Percentiles rank a stretch among this genome's conserved stretches.
Conservation (phyloP, 2,113 vertebrate species). For the Ivindomyrus marchei region DNA sequence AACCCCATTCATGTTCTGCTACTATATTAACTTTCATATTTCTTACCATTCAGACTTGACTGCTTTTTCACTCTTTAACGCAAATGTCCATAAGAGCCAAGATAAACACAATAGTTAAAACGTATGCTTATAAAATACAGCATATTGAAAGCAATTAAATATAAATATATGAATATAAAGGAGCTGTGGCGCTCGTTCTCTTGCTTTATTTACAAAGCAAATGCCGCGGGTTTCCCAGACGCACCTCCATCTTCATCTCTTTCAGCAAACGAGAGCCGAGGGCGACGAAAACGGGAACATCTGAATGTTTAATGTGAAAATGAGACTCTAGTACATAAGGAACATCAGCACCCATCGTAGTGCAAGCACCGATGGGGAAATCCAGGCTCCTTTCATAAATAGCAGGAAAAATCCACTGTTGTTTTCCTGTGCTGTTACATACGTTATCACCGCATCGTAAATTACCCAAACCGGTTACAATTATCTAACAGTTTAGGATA, state of each 20-base stretch:
- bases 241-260: neutral
- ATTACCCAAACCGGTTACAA: neutral
- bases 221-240: neutral
- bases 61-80: neutral
- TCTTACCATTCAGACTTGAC: neutral
- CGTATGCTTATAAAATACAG: neutral
- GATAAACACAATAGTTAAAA: neutral
- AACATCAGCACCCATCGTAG: neutral
- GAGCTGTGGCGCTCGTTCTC: neutral
- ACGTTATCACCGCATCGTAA: neutral
- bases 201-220: neutral
- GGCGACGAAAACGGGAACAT: neutral
- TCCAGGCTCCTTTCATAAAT: neutral
- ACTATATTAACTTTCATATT: neutral
- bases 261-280: neutral
- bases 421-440: neutral
- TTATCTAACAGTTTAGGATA: neutral
- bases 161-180: neutral
- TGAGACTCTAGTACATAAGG: slow-evolving; percentile 5
- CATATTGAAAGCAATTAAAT: neutral
- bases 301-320: slow-evolving; percentile 24
- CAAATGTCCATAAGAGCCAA: neutral
- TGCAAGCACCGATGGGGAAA: neutral
- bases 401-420: neutral
- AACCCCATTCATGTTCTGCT: slow-evolving; percentile 2